These are phyloP conservation scores for Xiphophorus couchianus DNA, from an alignment of 2,113 vertebrate genomes.

Conservation along the genomic window DNA sequence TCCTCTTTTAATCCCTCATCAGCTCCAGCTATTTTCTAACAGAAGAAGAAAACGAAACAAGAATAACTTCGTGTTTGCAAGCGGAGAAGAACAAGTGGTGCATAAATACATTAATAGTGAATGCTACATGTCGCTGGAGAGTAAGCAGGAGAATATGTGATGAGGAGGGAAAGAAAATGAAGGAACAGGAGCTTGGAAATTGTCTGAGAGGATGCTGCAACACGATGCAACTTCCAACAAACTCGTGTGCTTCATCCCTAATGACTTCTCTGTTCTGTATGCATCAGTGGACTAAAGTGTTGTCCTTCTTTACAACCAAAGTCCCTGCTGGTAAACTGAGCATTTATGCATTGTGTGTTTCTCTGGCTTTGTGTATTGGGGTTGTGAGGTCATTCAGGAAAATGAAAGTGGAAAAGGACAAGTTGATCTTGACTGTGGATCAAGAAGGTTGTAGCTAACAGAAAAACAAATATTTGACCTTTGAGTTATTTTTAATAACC, in stretches of 20 bases:
- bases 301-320: slow-evolving; percentile 17
- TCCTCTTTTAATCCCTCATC: background rate
- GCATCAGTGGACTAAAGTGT: slow-evolving; percentile 16
- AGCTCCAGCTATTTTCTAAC: slow-evolving; percentile 28
- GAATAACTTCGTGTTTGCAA: slow-evolving; percentile 4
- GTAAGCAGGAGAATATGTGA: slow-evolving; percentile 15
- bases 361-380: background rate
- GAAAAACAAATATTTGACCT: too few relatives aligned
- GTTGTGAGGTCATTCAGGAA: background rate
- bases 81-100: slow-evolving; percentile 13
- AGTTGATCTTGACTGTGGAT: background rate
- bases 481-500: too few relatives aligned
- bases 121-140: slow-evolving; percentile 25
- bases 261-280: slow-evolving; percentile 25
- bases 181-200: slow-evolving; percentile 29
- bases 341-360: background rate
- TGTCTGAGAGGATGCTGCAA: slow-evolving; percentile 55
- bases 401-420: background rate
- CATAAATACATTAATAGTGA: slow-evolving; percentile 37
- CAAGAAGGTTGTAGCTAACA: background rate
- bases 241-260: slow-evolving; percentile 15
- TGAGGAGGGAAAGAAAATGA: slow-evolving; percentile 14
- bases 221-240: slow-evolving; percentile 43
- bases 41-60: slow-evolving; percentile 4
- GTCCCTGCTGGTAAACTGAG: slow-evolving; percentile 4